phyloP scores from a whole-genome alignment of 2,797 vertebrate species.

The Mus spretus region DNA sequence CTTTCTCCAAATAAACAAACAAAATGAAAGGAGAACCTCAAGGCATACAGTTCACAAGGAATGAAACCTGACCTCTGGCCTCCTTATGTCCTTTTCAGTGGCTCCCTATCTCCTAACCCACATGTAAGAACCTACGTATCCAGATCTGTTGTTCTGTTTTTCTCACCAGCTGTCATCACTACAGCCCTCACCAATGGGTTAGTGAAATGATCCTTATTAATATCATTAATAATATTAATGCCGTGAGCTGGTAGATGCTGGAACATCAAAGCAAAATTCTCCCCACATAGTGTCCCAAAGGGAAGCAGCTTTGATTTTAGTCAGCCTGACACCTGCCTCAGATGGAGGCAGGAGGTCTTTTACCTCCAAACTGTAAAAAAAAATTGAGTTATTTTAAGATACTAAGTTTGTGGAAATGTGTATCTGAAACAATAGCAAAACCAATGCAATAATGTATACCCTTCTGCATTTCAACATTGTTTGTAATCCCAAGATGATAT shows the following conservation, averaged over 20 bases:
- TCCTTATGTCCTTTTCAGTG: not conserved
- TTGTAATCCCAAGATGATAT: not conserved
- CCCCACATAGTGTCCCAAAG: not conserved
- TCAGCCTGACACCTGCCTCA: not conserved
- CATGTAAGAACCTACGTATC: not conserved
- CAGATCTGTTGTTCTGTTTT: not conserved
- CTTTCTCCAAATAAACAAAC: not conserved
- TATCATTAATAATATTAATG: not conserved
- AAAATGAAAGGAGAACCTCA: not conserved
- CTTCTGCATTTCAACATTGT: not conserved
- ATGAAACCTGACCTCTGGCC: not conserved
- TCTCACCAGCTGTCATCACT: not conserved
- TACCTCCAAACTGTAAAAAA: not conserved
- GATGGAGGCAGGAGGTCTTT: not conserved
- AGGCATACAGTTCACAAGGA: no score
- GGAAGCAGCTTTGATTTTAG: conserved; percentile 21
- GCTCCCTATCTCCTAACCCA: no score
- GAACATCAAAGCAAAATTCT: not conserved
- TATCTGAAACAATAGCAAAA: not conserved
- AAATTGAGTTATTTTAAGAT: conserved; percentile 24
- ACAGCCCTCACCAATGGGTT: not conserved
- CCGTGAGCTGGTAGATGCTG: not conserved
- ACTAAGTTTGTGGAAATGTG: conserved; percentile 8
- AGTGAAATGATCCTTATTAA: conserved; percentile 12
- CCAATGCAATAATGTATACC: not conserved